Percentiles rank a stretch among this genome's conserved stretches.
These are phyloP conservation scores for Epistrophe eligans DNA, from an alignment of 2,888 invertebrate species.

Conservation along the genomic window DNA sequence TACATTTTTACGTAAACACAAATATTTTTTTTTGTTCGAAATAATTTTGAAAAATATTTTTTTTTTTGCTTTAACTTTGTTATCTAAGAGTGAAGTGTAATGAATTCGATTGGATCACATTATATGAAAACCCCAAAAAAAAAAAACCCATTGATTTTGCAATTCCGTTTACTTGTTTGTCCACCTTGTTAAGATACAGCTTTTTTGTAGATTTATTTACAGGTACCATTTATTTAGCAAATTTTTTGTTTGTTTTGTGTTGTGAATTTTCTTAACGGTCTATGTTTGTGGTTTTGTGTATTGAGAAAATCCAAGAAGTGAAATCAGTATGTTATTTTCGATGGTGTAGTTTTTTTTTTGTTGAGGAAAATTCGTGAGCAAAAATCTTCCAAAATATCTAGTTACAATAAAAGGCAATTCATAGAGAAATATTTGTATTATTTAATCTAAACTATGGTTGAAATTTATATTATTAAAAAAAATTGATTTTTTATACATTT, in stretches of 20 bases:
- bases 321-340: not conserved
- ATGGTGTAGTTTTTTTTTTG: not conserved
- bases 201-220: not conserved
- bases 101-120: slow-evolving; percentile 17
- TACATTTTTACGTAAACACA: slow-evolving; percentile 13
- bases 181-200: slow-evolving; percentile 5
- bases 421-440: no score
- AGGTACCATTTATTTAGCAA: not conserved
- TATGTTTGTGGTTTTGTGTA: not conserved
- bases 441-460: no score
- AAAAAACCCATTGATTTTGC: slow-evolving; percentile 18
- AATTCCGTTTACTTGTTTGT: slow-evolving; percentile 27
- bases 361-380: not conserved
- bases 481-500: no score
- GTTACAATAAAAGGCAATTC: not conserved
- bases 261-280: slow-evolving; percentile 12
- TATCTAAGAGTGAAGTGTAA: slow-evolving; percentile 30
- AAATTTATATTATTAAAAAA: no score
- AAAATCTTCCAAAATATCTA: not conserved
- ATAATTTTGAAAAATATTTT: not conserved
- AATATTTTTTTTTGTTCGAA: not conserved
- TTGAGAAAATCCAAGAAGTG: slow-evolving; percentile 9
- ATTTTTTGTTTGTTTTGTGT: not conserved
- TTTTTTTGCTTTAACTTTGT: not conserved
- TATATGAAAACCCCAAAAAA: not conserved